These are phyloP conservation scores for Sebastiscus tertius DNA, from an alignment of 2,797 vertebrate species.

Conservation along the genomic window DNA sequence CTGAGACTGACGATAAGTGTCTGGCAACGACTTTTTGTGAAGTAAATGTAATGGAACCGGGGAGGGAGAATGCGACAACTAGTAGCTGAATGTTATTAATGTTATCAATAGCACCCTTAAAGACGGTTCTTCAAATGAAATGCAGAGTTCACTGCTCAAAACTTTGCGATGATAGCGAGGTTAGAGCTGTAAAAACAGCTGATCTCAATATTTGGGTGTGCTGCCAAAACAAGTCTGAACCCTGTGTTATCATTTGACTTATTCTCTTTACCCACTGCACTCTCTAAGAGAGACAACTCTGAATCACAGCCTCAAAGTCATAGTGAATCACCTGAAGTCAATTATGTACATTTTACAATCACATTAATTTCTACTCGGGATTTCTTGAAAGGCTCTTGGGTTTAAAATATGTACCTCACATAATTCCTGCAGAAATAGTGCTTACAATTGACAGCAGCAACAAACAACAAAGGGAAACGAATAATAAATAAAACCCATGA, in stretches of 20 bases:
- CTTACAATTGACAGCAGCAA: slow-evolving; percentile 20
- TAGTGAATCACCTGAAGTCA: slow-evolving; percentile 28
- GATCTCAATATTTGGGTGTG: not conserved
- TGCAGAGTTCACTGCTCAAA: not conserved
- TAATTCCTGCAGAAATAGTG: not conserved
- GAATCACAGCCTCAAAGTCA: slow-evolving; percentile 43
- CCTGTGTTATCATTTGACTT: not conserved
- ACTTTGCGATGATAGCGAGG: not conserved
- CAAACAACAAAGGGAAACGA: not conserved
- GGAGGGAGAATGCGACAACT: too few relatives aligned
- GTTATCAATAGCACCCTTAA: not conserved
- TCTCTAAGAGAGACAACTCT: slow-evolving; percentile 30
- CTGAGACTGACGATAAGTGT: too few relatives aligned
- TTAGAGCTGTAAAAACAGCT: not conserved
- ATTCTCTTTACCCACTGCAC: not conserved
- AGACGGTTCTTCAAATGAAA: not conserved
- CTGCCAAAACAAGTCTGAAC: not conserved
- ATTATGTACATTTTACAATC: slow-evolving; percentile 58
- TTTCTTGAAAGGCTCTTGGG: slow-evolving; percentile 53
- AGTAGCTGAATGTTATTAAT: too few relatives aligned
- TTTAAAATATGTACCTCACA: not conserved
- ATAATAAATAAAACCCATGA: slow-evolving; percentile 28
- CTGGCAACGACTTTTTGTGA: too few relatives aligned
- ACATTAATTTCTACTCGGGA: slow-evolving; percentile 25
- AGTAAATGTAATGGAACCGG: too few relatives aligned